A percentile compares a stretch with the other conserved stretches of the same genome.
Conservation (phyloP, 2,888 invertebrate species). For the Drosophila ustulata region DNA sequence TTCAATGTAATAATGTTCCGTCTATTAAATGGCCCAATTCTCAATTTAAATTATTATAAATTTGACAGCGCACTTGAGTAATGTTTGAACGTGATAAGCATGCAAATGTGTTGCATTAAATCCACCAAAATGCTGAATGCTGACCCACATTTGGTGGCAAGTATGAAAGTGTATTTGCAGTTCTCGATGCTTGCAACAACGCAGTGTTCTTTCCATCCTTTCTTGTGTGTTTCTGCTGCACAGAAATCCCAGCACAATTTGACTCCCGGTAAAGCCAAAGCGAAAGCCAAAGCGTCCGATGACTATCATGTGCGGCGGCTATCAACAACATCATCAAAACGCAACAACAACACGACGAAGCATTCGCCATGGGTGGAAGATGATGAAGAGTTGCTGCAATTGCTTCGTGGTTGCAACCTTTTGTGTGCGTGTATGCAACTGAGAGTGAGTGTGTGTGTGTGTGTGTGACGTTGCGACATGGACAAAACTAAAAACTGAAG, state of each 20-base stretch:
- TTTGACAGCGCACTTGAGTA: neutral
- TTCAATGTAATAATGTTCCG: too few relatives aligned
- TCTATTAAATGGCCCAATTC: too few relatives aligned
- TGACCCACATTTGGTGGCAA: constrained; percentile 2
- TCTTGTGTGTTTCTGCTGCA: constrained; percentile 9
- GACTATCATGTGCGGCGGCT: constrained; percentile 75
- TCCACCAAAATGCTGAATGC: neutral
- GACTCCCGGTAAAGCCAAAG: constrained; percentile 50
- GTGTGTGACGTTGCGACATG: constrained; percentile 40
- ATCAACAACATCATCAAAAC: constrained; percentile 80
- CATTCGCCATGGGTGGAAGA: constrained; percentile 11
- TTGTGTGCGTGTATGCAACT: constrained; percentile 8
- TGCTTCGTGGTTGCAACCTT: constrained; percentile 72
- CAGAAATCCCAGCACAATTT: constrained; percentile 44
- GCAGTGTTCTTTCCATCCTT: constrained; percentile 23
- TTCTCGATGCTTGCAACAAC: constrained; percentile 2
- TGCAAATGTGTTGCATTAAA: neutral
- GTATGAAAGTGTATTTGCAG: constrained; percentile 25
- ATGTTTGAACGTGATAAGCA: neutral
- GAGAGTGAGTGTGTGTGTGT: neutral
- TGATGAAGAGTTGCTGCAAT: constrained; percentile 64
- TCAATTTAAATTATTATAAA: neutral
- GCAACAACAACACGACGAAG: constrained; percentile 38
- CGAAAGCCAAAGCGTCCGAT: constrained; percentile 52
- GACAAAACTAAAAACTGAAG: constrained; percentile 60